Percentiles rank a stretch among this genome's conserved stretches.
phyloP scores from a whole-genome alignment of 2,888 invertebrate species.

The Shargacucullia verbasci region DNA sequence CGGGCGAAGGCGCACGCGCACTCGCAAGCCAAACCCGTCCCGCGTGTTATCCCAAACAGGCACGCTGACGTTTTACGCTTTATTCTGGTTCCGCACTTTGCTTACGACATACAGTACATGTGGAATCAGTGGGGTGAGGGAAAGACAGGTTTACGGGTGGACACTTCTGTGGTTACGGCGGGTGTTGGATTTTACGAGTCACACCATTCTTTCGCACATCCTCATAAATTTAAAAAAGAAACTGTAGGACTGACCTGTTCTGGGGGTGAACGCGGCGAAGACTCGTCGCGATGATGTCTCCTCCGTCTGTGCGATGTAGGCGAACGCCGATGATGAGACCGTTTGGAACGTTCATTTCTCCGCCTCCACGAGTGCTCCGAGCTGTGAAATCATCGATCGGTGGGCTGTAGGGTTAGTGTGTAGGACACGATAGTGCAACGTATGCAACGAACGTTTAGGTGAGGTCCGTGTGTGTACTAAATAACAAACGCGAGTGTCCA shows the following conservation, averaged over 20 bases:
- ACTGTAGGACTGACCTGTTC: slow-evolving; percentile 85
- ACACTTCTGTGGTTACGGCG: slow-evolving; percentile 75
- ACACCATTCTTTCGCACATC: slow-evolving; percentile 72
- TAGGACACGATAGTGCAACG: slow-evolving; percentile 65
- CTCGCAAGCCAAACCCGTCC: slow-evolving; percentile 85
- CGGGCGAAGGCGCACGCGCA: slow-evolving; percentile 88
- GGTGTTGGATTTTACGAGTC: slow-evolving; percentile 74
- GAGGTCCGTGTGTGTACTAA: slow-evolving; percentile 74
- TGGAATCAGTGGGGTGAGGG: slow-evolving; percentile 59
- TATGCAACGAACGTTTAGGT: slow-evolving; percentile 72
- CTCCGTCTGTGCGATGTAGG: slow-evolving; percentile 93
- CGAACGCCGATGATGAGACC: slow-evolving; percentile 95
- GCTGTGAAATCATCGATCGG: slow-evolving; percentile 91
- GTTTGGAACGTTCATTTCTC: slow-evolving; percentile 95
- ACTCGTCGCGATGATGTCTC: slow-evolving; percentile 89
- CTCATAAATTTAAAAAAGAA: slow-evolving; percentile 67
- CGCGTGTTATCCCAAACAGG: slow-evolving; percentile 81
- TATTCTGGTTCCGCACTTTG: slow-evolving; percentile 85
- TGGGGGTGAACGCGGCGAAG: slow-evolving; percentile 83
- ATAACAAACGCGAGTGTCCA: slow-evolving; percentile 53
- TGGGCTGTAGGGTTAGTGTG: slow-evolving; percentile 86
- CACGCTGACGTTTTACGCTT: slow-evolving; percentile 83
- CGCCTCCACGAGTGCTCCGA: slow-evolving; percentile 94
- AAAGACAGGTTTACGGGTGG: slow-evolving; percentile 81
- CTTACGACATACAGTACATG: slow-evolving; percentile 69